Conservation (phyloP, 1,140 invertebrate species). For the Ptiloglossa arizonensis region DNA sequence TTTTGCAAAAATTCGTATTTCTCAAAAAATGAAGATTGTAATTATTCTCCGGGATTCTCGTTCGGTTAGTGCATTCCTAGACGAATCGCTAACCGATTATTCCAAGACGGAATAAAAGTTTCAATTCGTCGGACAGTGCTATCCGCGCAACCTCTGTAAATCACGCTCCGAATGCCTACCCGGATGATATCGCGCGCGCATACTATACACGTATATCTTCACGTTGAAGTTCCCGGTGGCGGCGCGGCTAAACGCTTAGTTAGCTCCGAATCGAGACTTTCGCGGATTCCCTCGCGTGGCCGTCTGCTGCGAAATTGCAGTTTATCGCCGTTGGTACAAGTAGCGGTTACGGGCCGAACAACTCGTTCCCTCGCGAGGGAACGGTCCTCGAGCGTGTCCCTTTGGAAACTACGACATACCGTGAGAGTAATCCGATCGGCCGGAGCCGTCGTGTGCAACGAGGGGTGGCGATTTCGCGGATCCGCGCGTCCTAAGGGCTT, state of each 20-base stretch:
- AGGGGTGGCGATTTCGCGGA: not conserved
- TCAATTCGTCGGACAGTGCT: too few species aligned
- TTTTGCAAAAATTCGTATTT: too few species aligned
- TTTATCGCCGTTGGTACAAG: conserved; percentile 31
- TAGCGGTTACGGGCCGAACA: conserved; percentile 6
- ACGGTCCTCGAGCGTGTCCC: not conserved
- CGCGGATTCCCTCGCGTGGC: not conserved
- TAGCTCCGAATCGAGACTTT: conserved; percentile 15
- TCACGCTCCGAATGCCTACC: not conserved
- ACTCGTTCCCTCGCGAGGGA: not conserved
- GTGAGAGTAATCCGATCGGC: not conserved
- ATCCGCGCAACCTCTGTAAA: too few species aligned
- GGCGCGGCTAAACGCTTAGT: conserved; percentile 1
- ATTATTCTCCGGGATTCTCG: too few species aligned
- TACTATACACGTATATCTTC: not conserved
- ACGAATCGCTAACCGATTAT: too few species aligned
- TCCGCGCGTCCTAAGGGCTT: not conserved
- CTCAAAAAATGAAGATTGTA: too few species aligned
- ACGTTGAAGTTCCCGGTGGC: not conserved
- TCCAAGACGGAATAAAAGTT: too few species aligned
- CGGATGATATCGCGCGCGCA: conserved; percentile 8
- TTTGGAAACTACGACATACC: not conserved
- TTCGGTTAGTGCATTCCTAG: too few species aligned
- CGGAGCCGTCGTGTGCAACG: not conserved
- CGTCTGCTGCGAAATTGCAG: conserved; percentile 33